Conservation (phyloP, 37 sponge, comb jelly and placozoan genomes). For the Oopsacas minuta region DNA sequence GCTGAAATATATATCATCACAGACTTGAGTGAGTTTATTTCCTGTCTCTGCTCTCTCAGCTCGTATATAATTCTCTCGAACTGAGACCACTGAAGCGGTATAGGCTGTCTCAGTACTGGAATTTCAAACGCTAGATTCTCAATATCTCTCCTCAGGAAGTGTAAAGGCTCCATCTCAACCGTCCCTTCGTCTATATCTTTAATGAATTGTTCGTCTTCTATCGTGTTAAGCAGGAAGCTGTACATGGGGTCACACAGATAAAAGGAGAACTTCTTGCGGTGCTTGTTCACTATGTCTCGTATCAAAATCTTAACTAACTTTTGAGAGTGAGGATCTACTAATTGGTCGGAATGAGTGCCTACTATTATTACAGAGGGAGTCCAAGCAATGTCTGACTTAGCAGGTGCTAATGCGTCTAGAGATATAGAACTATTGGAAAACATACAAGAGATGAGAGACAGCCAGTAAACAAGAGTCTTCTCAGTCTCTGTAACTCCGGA, state of each 20-base stretch:
- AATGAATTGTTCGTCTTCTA: conserved; percentile 23
- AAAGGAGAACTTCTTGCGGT: conserved; percentile 31
- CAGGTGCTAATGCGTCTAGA: conserved; percentile 19
- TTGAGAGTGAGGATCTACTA: neutral
- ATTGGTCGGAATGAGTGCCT: conserved; percentile 27
- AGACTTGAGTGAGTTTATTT: conserved; percentile 31
- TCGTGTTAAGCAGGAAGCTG: conserved; percentile 26
- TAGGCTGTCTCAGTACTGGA: conserved; percentile 32
- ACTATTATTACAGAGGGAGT: conserved; percentile 45
- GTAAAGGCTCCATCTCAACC: conserved; percentile 30
- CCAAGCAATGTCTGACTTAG: conserved; percentile 26
- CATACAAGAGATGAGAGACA: conserved; percentile 22
- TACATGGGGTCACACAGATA: conserved; percentile 28
- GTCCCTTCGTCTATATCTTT: neutral
- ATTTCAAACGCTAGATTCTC: conserved; percentile 48
- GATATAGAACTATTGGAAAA: neutral
- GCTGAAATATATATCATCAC: conserved; percentile 31
- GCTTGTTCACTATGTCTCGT: conserved; percentile 12
- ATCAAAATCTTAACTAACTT: conserved; percentile 28
- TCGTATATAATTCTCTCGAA: conserved; percentile 46
- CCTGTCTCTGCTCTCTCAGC: conserved; percentile 50
- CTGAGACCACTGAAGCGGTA: conserved; percentile 62
- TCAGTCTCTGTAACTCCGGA: conserved; percentile 39
- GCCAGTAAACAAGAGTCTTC: conserved; percentile 38
- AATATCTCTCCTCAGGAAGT: conserved; percentile 47